phyloP scores from a whole-genome alignment of 2,888 invertebrate genomes.

The Apotomis betuletana region DNA sequence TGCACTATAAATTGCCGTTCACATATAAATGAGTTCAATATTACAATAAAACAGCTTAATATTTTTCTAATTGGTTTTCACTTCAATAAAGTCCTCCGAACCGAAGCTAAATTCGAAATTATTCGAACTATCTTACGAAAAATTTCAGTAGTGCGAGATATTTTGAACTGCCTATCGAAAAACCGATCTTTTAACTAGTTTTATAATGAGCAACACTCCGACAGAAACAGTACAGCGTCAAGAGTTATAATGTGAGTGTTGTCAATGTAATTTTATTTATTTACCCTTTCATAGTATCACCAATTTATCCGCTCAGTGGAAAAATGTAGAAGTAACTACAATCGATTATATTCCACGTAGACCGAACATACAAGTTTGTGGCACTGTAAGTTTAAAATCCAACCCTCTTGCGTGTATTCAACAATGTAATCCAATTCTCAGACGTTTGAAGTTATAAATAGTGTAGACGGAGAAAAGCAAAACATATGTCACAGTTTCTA shows the following conservation, averaged over 20 bases:
- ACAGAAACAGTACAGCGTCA: constrained; percentile 25
- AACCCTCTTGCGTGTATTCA: neutral
- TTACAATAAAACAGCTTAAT: too few relatives aligned
- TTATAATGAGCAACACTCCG: constrained; percentile 28
- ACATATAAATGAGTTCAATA: too few relatives aligned
- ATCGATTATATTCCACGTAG: too few relatives aligned
- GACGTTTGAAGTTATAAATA: constrained; percentile 9
- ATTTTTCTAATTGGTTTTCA: too few relatives aligned
- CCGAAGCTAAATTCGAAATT: too few relatives aligned
- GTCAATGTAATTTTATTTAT: neutral
- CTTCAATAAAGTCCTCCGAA: too few relatives aligned
- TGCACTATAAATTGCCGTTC: too few relatives aligned
- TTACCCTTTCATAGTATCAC: too few relatives aligned
- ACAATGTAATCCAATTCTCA: neutral
- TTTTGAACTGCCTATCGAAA: neutral
- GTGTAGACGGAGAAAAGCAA: constrained; percentile 8
- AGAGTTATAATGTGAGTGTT: neutral
- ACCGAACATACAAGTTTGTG: too few relatives aligned
- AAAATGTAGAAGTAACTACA: too few relatives aligned
- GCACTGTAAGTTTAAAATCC: neutral
- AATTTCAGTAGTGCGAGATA: neutral
- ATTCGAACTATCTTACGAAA: neutral
- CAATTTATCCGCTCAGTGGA: too few relatives aligned
- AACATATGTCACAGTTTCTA: constrained; percentile 8
- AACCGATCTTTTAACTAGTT: neutral